Evolutionary conservation across 2,888 invertebrate genomes (phyloP).

Genomic region (Dynastes tityus): DNA sequence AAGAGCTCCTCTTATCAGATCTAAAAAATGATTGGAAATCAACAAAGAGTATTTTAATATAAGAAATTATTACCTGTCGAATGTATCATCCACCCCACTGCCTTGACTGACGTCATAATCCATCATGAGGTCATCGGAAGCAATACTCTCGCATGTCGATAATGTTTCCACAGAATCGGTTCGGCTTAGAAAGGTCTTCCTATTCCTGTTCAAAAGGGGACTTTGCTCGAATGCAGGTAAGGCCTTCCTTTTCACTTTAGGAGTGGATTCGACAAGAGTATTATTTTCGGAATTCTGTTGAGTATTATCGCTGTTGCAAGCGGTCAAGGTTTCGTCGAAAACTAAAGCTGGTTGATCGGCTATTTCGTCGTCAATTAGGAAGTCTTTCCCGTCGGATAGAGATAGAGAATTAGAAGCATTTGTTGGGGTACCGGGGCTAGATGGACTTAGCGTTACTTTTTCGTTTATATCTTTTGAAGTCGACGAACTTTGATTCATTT

Average conservation of each 20-base stretch:
- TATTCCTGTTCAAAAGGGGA: constrained; percentile 64
- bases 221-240: constrained; percentile 68
- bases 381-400: constrained; percentile 87
- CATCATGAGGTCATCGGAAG: constrained; percentile 91
- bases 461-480: constrained; percentile 72
- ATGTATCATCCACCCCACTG: constrained; percentile 68
- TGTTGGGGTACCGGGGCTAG: constrained; percentile 85
- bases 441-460: constrained; percentile 69
- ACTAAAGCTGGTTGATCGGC: constrained; percentile 91
- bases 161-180: constrained; percentile 86
- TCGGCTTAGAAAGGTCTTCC: constrained; percentile 61
- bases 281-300: constrained; percentile 62
- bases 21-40: constrained; percentile 55
- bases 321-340: constrained; percentile 77
- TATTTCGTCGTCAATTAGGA: constrained; percentile 90
- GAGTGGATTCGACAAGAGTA: constrained; percentile 65
- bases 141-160: constrained; percentile 87
- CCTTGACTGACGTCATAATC: constrained; percentile 79
- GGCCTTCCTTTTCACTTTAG: constrained; percentile 65
- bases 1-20: constrained; percentile 70
- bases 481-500: constrained; percentile 61
- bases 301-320: constrained; percentile 57
- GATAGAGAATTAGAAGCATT: constrained; percentile 84
- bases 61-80: constrained; percentile 22
- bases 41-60: neutral